These are phyloP conservation scores for Sebastes itinus DNA, from an alignment of 2,797 vertebrate species.

Conservation along the genomic window DNA sequence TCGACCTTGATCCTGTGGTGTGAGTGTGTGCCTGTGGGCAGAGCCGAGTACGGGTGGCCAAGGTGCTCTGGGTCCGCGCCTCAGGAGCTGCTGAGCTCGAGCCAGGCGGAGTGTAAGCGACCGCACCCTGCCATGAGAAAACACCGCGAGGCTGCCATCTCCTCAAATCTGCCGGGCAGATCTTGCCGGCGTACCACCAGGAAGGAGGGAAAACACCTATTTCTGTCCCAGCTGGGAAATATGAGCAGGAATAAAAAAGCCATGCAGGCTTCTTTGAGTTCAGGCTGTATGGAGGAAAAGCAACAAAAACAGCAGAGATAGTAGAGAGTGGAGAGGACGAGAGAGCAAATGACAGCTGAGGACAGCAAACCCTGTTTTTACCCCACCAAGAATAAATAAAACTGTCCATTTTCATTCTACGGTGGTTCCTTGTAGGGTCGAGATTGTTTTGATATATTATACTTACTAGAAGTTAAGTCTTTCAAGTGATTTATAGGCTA, in stretches of 20 bases:
- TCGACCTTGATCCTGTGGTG: constrained; percentile 67
- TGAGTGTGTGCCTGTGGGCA: constrained; percentile 66
- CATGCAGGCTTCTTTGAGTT: constrained; percentile 29
- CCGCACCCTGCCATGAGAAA: constrained; percentile 76
- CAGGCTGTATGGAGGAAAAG: constrained; percentile 42
- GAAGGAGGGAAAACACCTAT: constrained; percentile 69
- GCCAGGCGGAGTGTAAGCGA: constrained; percentile 54
- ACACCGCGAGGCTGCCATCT: constrained; percentile 63
- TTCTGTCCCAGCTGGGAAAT: constrained; percentile 72
- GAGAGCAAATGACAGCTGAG: constrained; percentile 56
- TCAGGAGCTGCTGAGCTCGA: constrained; percentile 53
- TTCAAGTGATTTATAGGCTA: constrained; percentile 24
- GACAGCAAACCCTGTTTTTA: constrained; percentile 48
- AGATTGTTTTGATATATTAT: constrained; percentile 53
- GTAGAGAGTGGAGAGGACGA: constrained; percentile 24
- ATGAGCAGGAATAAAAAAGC: constrained; percentile 48
- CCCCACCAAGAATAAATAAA: constrained; percentile 39
- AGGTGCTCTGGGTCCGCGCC: constrained; percentile 64
- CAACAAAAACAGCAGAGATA: constrained; percentile 39
- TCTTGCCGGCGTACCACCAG: constrained; percentile 32
- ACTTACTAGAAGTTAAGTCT: constrained; percentile 18
- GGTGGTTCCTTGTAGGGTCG: constrained; percentile 9
- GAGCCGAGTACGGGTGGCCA: constrained; percentile 72
- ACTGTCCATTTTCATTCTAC: constrained; percentile 4
- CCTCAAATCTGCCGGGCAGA: constrained; percentile 52